Evolutionary conservation across 2,888 invertebrate species (phyloP), one percentile per base, ranked within the genome.

Genomic region (Macrophya annulata): DNA sequence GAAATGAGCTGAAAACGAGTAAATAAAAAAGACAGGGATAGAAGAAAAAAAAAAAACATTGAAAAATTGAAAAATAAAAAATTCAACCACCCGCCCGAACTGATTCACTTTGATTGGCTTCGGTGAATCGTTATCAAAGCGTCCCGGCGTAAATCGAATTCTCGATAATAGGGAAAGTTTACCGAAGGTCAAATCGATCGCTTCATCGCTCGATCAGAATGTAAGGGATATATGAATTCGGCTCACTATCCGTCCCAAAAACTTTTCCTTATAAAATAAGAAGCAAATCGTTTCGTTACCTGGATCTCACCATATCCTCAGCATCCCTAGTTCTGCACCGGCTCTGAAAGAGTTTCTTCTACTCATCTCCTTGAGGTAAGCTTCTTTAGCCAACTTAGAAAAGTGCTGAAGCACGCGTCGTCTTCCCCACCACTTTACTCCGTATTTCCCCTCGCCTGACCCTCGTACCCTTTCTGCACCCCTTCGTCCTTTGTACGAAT

Each of bases 351-450:
- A 62, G 9, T 81, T 81, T 81, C 62, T 43, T 43, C 43, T 40
- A 62, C 40, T 81, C 81, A 81, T 81, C n/a, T 43, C 43, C 59
- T 37, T 4, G 62, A 59, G 81, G 81, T 81, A 81, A 81, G 81
- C 81, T 59, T 59, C 81, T 59, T 62, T 62, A 81, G 62, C 81
- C 59, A 43, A 68, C 25, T 83, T 83, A 51, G 48, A 68, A 83
- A 83, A 83, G 65, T 71, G 83, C 83, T 71, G 83, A 83, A 71
- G 43, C 25, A 81, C 59, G 81, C 81, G 81, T 62, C 62, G 31
- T 40, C 59, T 15, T 51, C 62, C 59, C 79, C 48, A 8, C 45
- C 37, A 15, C 43, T 43, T 10, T 45, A 5, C 43, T 40, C 21
- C 62, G 10, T 43, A 21, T 31, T 31, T 1, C 31, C 31, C 9